These are phyloP conservation scores for Limulus polyphemus DNA, from an alignment of 2,888 invertebrate species.

Conservation along the genomic window DNA sequence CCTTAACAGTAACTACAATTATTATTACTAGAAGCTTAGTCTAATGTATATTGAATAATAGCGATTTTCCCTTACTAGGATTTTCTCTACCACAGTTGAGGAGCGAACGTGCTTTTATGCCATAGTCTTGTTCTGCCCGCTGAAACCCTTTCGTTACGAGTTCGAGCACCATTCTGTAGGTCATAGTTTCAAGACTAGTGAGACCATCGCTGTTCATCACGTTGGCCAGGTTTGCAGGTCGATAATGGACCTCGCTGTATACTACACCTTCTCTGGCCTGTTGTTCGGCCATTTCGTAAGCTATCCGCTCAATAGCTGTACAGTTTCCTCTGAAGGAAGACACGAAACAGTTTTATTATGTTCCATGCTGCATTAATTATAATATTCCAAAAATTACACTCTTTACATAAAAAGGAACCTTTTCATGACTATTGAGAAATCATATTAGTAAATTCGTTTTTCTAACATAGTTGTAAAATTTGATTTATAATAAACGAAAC, in stretches of 20 bases:
- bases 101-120: slow-evolving; percentile 39
- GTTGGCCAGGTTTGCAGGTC: slow-evolving; percentile 30
- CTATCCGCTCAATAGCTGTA: slow-evolving; percentile 42
- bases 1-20: too few relatives aligned
- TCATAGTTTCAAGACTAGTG: slow-evolving; percentile 20
- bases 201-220: too few relatives aligned
- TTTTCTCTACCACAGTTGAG: slow-evolving; percentile 40
- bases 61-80: slow-evolving; percentile 30
- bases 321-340: slow-evolving; percentile 37
- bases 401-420: too few relatives aligned
- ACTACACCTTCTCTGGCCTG: slow-evolving; percentile 39
- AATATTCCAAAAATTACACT: too few relatives aligned
- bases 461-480: too few relatives aligned
- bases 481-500: too few relatives aligned
- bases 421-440: too few relatives aligned
- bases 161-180: slow-evolving; percentile 37
- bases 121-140: slow-evolving; percentile 39
- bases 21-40: too few relatives aligned
- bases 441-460: too few relatives aligned
- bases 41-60: too few relatives aligned
- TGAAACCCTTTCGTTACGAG: slow-evolving; percentile 39
- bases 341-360: too few relatives aligned
- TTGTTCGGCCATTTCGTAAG: slow-evolving; percentile 46
- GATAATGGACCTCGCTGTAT: slow-evolving; percentile 44
- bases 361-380: too few relatives aligned